Evolutionary conservation across 2,113 vertebrate genomes (phyloP), one percentile per base, ranked within the genome.

Genomic region (Prunella himalayana): DNA sequence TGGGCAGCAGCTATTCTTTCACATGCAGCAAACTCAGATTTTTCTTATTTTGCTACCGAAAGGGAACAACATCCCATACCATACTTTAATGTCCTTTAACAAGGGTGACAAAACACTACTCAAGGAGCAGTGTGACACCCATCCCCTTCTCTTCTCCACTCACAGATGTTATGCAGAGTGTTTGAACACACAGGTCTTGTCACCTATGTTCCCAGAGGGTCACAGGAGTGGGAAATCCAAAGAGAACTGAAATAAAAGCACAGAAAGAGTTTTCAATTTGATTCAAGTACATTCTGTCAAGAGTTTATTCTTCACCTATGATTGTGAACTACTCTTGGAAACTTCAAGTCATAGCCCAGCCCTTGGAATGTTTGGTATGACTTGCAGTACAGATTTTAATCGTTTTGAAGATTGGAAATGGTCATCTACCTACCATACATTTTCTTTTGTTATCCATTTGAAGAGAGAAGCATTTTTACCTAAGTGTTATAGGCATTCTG

Each of bases 181-280:
- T 47, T 44, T 54, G 25, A 45, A 11, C 5, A 8, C 42, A n/a
- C 6, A 28, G 17, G 59, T 49, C n/a, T 57, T 37, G 16, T 47
- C 49, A 57, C 10, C 9, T 10, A 1, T 0, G 0, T 16, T 70
- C 75, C 11, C 19, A 53, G 7, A 53, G 17, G 11, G 13, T 30
- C 27, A 41, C 17, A 15, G 56, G 35, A 69, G 54, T 27, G 77
- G 50, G 70, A 77, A 84, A 75, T 12, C 17, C 39, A 39, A 50
- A 54, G 14, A 24, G 77, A 88, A 57, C 16, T 11, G 35, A 65
- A 81, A 73, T 5, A 7, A 72, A 81, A 78, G 17, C 31, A 60
- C 27, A 51, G 60, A 56, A 61, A 35, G 33, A 30, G 13, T 27
- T 54, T 63, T 77, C 31, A 25, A 6, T 66, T 33, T 45, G 4